Evolutionary conservation across 2,888 invertebrate genomes (phyloP).

Genomic region (Brenthis daphne): DNA sequence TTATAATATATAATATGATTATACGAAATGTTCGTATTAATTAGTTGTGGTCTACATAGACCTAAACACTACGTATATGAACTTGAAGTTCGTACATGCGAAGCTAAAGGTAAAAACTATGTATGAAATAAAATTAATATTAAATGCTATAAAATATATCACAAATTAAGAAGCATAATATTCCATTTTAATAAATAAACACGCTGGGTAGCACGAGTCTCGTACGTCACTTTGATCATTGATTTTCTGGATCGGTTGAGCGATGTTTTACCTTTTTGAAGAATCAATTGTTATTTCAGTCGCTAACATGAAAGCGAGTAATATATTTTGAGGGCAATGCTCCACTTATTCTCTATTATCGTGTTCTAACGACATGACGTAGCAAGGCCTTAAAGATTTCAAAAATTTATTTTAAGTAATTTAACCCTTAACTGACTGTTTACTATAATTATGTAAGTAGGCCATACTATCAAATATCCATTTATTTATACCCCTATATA

Average conservation of each 20-base stretch:
- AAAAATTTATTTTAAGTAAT: too few relatives aligned
- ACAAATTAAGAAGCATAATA: slow-evolving; percentile 1
- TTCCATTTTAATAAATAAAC: slow-evolving; percentile 7
- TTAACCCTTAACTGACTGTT: too few relatives aligned
- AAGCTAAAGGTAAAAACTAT: too few relatives aligned
- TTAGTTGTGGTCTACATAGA: too few relatives aligned
- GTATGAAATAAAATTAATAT: neutral
- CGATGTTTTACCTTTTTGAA: slow-evolving; percentile 12
- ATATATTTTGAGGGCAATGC: slow-evolving; percentile 9
- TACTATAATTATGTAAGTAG: too few relatives aligned
- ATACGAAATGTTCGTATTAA: too few relatives aligned
- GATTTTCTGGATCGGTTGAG: slow-evolving; percentile 15
- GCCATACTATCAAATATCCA: too few relatives aligned
- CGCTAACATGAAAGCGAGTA: neutral
- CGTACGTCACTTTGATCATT: slow-evolving; percentile 14
- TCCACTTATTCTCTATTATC: neutral
- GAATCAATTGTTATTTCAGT: slow-evolving; percentile 9
- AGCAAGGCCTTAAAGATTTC: too few relatives aligned
- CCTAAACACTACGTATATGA: too few relatives aligned
- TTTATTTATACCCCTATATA: too few relatives aligned
- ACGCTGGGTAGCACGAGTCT: neutral
- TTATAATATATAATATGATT: too few relatives aligned
- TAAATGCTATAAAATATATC: neutral
- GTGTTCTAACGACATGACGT: neutral
- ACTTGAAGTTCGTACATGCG: too few relatives aligned